Base-by-base conservation (phyloP, 2,797 vertebrate genomes). In the Lithobates sylvaticus region DNA sequence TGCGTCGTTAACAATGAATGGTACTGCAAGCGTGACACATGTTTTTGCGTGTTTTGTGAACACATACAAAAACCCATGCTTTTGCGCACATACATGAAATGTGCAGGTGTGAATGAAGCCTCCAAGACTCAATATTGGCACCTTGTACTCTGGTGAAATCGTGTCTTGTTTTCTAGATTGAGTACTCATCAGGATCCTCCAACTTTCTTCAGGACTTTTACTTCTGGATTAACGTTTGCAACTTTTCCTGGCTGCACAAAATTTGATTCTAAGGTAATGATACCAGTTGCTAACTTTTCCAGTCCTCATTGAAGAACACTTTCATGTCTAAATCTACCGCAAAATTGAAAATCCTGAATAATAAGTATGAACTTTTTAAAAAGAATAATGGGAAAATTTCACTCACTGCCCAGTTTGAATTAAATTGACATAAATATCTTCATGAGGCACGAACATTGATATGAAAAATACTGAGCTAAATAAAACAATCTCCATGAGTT, bases 351-450 rank as follows among this genome's bases (percentile, higher is more conserved):
- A 67, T 27, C 65, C 65, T 67, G 65, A 12, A 67, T 65, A 64
- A 64, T 26, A 67, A 61, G 54, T 61, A 2, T 23, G 21, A 61
- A 67, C 26, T 67, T 67, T 67, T n/a, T 39, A 4, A 21, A 13
- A 10, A 39, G n/a, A 29, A 82, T 42, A 44, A 44, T 65, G 34
- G 26, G 54, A 73, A 29, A 21, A 27, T 26, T 81, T 81, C 10
- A 71, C 36, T 58, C 47, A 26, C 5, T 44, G 69, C 69, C 34
- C 13, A 64, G 36, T 64, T 26, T 34, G 69, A 64, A 50, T 73
- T 73, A 61, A 72, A 73, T 9, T 73, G 32, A 29, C 50, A 64
- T 61, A 27, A 64, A 72, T 79, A 79, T 79, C 42, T 68, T 18
- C 65, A n/a, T 61, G 54, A 61, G 54, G 54, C 54, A 61, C 9